Evolutionary conservation across 1,140 invertebrate species (phyloP).

Genomic region (Trichonephila inaurata): DNA sequence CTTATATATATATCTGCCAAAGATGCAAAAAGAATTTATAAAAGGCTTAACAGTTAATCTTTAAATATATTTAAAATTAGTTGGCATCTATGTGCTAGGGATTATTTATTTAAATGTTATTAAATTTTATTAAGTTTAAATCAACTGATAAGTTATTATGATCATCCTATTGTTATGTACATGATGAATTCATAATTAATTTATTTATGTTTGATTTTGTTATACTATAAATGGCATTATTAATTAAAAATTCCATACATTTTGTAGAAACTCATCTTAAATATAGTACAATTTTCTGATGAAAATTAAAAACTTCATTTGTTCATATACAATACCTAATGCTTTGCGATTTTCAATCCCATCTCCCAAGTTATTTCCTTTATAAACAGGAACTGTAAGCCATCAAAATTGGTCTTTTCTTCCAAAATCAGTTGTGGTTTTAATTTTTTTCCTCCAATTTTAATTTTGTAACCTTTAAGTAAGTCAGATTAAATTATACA

Average conservation of each 20-base stretch:
- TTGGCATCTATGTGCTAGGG: background rate
- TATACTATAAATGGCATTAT: background rate
- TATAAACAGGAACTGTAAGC: too few relatives aligned
- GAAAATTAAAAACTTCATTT: background rate
- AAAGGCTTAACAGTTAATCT: background rate
- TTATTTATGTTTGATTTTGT: background rate
- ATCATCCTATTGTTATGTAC: background rate
- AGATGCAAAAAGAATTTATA: background rate
- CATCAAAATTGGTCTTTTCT: too few relatives aligned
- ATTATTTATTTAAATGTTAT: slow-evolving; percentile 29
- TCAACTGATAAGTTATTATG: slow-evolving; percentile 13
- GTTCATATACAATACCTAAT: too few relatives aligned
- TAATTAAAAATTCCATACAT: background rate
- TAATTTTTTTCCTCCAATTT: too few relatives aligned
- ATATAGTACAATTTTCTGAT: background rate
- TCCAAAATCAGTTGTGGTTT: too few relatives aligned
- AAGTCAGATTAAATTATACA: too few relatives aligned
- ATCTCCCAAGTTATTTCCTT: too few relatives aligned
- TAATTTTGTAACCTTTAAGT: too few relatives aligned
- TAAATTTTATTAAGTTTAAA: slow-evolving; percentile 25
- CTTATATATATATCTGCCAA: slow-evolving; percentile 16
- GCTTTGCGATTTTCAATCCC: too few relatives aligned
- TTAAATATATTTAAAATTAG: background rate
- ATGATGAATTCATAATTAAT: slow-evolving; percentile 2
- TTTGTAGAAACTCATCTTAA: background rate